Evolutionary conservation across 2,888 invertebrate genomes (phyloP), one percentile per base, ranked within the genome.

Genomic region (Melieria omissa): DNA sequence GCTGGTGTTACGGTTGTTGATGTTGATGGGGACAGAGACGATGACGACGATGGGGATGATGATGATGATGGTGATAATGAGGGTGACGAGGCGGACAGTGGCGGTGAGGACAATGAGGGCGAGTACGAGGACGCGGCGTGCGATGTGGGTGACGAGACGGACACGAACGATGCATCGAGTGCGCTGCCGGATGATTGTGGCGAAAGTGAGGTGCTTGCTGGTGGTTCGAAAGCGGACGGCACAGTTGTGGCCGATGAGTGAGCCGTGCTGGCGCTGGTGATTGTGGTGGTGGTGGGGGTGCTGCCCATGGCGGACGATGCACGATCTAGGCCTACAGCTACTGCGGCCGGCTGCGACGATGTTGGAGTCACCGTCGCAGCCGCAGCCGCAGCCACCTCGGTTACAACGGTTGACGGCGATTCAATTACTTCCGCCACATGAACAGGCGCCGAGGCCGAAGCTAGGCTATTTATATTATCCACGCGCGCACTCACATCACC

Each of bases 361-460:
- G 47, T 16, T 52, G 58, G 42, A 1, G 62, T 72, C 41, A 45
- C 74, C 65, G 68, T 70, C 65, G 73, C 71, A 65, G 68, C 57
- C 29, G 62, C 63, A 45, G 70, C 58, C n/a, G 72, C 65, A 10
- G 58, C 62, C 4, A 63, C 58, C 16, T 67, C 64, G 5, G 58
- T 16, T 46, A 44, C 70, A 46, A 70, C 14, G 57, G 67, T 64
- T 16, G 70, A 14, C 14, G 76, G 65, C 61, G 75, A 72, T 62
- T 72, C 70, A 65, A 74, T 74, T 57, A 76, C 70, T 74, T 77
- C 58, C 71, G 68, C 72, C 65, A 66, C 76, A 74, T 76, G 75
- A 54, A 70, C 71, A 60, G 60, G 49, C 8, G 62, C 47, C 9
- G 42, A 49, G 8, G 44, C 41, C 9, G 47, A 42, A n/a, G 60